A percentile compares a stretch with the other conserved stretches of the same genome.
phyloP scores from a whole-genome alignment of 2,797 vertebrate species.

The Psittacula echo region DNA sequence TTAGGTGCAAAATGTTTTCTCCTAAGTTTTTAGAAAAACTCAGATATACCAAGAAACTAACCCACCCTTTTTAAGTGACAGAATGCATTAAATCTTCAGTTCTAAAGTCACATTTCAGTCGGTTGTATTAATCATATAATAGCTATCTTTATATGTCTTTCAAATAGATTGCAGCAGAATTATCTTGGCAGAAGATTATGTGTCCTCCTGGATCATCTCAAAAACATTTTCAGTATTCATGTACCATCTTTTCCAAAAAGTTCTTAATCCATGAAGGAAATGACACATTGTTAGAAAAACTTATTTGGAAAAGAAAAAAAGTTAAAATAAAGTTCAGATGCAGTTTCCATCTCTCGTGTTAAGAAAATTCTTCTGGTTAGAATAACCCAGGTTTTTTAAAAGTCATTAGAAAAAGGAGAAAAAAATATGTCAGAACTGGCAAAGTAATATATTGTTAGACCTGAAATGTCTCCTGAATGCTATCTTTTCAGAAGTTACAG shows the following conservation, averaged over 20 bases:
- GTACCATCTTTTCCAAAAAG: not conserved
- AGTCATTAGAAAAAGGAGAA: not conserved
- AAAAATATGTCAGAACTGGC: not conserved
- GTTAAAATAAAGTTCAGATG: not conserved
- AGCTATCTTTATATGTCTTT: not conserved
- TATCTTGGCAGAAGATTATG: not conserved
- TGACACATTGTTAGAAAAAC: not conserved
- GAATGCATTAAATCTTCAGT: not conserved
- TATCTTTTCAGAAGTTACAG: not conserved
- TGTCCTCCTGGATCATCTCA: not conserved
- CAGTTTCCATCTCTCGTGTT: accelerated
- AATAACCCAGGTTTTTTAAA: not conserved
- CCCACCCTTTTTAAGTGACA: not conserved
- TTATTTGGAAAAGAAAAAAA: not conserved
- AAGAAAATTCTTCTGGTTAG: not conserved
- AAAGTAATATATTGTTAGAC: not conserved
- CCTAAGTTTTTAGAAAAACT: not conserved
- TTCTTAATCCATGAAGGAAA: not conserved
- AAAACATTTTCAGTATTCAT: not conserved
- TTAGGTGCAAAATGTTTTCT: not conserved
- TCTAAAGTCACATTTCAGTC: not conserved
- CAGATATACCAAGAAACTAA: not conserved
- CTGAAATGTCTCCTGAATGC: not conserved
- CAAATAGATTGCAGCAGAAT: not conserved
- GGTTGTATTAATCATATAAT: not conserved